Evolutionary conservation across 2,888 invertebrate genomes (phyloP).

Genomic region (Scelioninae gen. 1): DNA sequence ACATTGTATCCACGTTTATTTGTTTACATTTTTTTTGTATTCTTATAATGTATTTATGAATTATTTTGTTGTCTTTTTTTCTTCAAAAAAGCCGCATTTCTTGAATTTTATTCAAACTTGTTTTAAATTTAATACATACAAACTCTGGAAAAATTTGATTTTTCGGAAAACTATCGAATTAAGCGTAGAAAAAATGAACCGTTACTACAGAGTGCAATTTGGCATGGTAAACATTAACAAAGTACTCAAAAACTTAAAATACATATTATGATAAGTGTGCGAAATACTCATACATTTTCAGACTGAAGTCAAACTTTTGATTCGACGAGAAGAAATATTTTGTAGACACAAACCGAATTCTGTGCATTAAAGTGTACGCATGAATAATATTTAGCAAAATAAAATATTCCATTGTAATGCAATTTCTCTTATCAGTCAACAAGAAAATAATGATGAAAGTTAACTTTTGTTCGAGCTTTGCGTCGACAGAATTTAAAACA

Average conservation of each 20-base stretch:
- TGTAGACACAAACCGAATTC: too few species aligned
- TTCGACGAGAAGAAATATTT: neutral
- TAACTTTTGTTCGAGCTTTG: constrained; percentile 45
- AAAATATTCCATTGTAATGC: constrained; percentile 27
- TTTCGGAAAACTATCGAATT: too few species aligned
- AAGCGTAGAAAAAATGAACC: neutral
- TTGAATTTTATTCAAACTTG: too few species aligned
- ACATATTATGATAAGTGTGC: constrained; percentile 22
- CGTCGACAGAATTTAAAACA: constrained; percentile 40
- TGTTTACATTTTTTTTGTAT: too few species aligned
- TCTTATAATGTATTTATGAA: too few species aligned
- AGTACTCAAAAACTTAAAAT: constrained; percentile 8
- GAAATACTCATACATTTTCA: constrained; percentile 10
- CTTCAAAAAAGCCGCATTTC: too few species aligned
- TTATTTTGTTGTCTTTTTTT: too few species aligned
- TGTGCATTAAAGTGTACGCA: too few species aligned
- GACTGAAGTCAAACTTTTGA: constrained; percentile 14
- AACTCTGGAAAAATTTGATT: too few species aligned
- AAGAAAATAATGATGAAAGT: constrained; percentile 43
- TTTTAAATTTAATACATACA: too few species aligned
- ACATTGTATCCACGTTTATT: too few species aligned
- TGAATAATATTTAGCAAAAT: constrained; percentile 24
- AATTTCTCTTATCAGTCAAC: constrained; percentile 45
- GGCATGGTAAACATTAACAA: constrained; percentile 3
- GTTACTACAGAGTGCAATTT: neutral